Conservation (phyloP, 2,888 invertebrate species). For the Seladonia tumulorum region DNA sequence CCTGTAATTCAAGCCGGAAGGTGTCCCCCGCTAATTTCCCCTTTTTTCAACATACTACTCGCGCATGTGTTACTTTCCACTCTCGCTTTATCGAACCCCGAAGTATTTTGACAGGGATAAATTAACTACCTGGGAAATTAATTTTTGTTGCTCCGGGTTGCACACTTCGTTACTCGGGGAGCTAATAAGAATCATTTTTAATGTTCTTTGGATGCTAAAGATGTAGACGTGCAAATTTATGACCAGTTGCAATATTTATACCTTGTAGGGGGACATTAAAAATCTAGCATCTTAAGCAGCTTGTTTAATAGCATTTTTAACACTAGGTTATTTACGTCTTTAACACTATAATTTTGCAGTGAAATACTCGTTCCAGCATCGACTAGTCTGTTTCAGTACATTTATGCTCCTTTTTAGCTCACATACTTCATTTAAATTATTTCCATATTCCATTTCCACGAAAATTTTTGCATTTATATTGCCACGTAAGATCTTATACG, state of each 20-base stretch:
- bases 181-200: background rate
- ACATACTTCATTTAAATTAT: too few relatives aligned
- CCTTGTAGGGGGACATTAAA: background rate
- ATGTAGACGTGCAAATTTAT: background rate
- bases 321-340: too few relatives aligned
- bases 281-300: too few relatives aligned
- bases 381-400: too few relatives aligned
- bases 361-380: too few relatives aligned
- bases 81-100: background rate
- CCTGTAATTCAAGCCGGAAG: constrained; percentile 69
- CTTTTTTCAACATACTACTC: constrained; percentile 43
- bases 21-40: constrained; percentile 54
- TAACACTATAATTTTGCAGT: too few relatives aligned
- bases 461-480: too few relatives aligned
- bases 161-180: background rate
- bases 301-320: too few relatives aligned
- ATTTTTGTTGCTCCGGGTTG: background rate
- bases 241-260: background rate
- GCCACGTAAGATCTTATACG: too few relatives aligned
- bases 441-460: too few relatives aligned
- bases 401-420: too few relatives aligned
- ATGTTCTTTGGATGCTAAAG: background rate
- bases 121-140: background rate
- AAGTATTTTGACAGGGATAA: background rate
- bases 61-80: constrained; percentile 31